These are phyloP conservation scores for Pagrus major DNA, from an alignment of 2,113 vertebrate genomes.

Conservation along the genomic window DNA sequence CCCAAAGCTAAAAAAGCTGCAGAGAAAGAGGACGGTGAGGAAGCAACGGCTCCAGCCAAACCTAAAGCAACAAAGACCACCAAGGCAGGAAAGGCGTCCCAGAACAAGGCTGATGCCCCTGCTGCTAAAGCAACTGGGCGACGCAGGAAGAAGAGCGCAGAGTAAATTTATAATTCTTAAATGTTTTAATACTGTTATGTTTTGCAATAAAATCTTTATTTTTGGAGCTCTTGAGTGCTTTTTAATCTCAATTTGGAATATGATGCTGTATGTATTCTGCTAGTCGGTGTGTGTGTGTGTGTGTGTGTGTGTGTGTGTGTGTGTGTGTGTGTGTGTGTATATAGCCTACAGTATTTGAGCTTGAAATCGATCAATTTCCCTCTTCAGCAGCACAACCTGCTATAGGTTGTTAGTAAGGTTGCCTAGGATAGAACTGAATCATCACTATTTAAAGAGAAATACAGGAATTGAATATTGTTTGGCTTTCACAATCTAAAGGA, in stretches of 20 bases:
- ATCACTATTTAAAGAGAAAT: too few relatives aligned
- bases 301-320: neutral
- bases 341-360: neutral
- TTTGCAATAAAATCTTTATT: slow-evolving; percentile 60
- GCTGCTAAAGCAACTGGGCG: slow-evolving; percentile 54
- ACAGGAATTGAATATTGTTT: too few relatives aligned
- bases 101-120: slow-evolving; percentile 40
- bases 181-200: slow-evolving; percentile 26
- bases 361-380: neutral
- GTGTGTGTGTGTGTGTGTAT: neutral
- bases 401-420: neutral
- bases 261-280: too few relatives aligned
- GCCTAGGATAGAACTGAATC: neutral
- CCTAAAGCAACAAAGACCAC: slow-evolving; percentile 51
- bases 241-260: neutral
- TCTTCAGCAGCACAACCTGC: neutral
- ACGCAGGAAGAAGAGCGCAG: slow-evolving; percentile 59
- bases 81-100: neutral
- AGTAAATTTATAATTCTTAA: slow-evolving; percentile 13
- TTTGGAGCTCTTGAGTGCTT: neutral
- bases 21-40: neutral
- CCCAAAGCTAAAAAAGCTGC: slow-evolving; percentile 73
- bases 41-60: slow-evolving; percentile 2
- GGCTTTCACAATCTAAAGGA: too few relatives aligned
- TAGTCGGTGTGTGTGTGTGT: neutral